Evolutionary conservation across 1,140 invertebrate genomes (phyloP), one percentile per base, ranked within the genome.

Genomic region (Drosophila lacteicornis): DNA sequence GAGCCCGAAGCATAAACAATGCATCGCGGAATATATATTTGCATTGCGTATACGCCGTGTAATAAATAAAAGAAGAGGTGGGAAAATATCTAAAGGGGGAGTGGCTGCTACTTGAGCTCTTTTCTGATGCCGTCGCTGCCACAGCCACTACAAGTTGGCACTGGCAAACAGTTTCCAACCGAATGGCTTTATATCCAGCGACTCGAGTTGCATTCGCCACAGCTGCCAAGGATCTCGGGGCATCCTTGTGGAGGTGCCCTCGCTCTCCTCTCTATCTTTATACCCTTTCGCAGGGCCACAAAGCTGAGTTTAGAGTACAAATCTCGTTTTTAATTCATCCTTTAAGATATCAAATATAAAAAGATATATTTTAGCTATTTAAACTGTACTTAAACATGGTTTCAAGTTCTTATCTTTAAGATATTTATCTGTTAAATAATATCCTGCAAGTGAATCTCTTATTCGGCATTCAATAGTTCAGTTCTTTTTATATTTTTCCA

Each of bases 161-260:
- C 80, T 69, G 62, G 76, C 76, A 88, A 88, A 77, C 80, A 87
- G 80, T 87, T 87, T 87, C 84, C 84, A 88, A 75, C 80, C 83
- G 66, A 88, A 87, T 83, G 84, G 79, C 73, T 88, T 88, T 75
- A 80, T 80, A 88, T 79, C 83, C 82, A 77, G 17, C 67, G 73
- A 84, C 75, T 87, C 71, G 65, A 69, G 73, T 53, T 78, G 73
- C 69, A 83, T 83, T 88, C 59, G 82, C 82, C 82, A 73, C 82
- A 87, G 84, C 78, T 87, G 80, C 83, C 84, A 70, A 67, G 68
- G 80, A 84, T 78, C 75, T 78, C 61, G 65, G 63, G 77, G 50
- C 62, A 79, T 46, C 70, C 70, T 79, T 67, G 55, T 50, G 49
- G 33, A 56, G 43, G 38, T 51, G 13, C 7, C 43, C 30, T 17